Conservation (phyloP, 2,888 invertebrate species). For the Conus canariensis region DNA sequence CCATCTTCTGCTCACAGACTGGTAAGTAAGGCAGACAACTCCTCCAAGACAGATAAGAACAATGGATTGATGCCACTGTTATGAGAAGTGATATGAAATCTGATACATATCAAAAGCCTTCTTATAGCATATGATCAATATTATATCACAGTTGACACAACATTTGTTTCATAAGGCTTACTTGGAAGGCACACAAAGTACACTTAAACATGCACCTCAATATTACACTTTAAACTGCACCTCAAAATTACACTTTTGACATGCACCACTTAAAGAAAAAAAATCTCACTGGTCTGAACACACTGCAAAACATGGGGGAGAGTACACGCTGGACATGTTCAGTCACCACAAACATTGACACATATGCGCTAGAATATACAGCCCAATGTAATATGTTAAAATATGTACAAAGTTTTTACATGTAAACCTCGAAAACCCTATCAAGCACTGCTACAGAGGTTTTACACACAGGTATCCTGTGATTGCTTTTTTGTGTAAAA, state of each 20-base stretch:
- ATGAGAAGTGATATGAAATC: neutral
- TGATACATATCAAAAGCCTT: neutral
- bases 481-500: too few species aligned
- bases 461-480: too few species aligned
- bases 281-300: neutral
- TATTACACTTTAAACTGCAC: neutral
- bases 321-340: too few species aligned
- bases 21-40: too few species aligned
- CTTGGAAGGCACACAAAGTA: constrained; percentile 11
- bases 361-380: neutral
- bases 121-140: neutral
- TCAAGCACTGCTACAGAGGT: too few species aligned
- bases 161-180: constrained; percentile 30
- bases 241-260: neutral
- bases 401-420: neutral
- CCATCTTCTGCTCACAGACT: too few species aligned
- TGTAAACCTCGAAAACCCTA: neutral
- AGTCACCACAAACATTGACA: neutral
- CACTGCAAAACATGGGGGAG: too few species aligned
- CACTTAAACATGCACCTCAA: neutral
- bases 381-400: neutral
- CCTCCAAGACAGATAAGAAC: too few species aligned
- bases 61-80: too few species aligned
- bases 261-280: neutral
- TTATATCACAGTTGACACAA: constrained; percentile 30